phyloP scores from a whole-genome alignment of 2,797 vertebrate species.

The Scolopax rusticola region DNA sequence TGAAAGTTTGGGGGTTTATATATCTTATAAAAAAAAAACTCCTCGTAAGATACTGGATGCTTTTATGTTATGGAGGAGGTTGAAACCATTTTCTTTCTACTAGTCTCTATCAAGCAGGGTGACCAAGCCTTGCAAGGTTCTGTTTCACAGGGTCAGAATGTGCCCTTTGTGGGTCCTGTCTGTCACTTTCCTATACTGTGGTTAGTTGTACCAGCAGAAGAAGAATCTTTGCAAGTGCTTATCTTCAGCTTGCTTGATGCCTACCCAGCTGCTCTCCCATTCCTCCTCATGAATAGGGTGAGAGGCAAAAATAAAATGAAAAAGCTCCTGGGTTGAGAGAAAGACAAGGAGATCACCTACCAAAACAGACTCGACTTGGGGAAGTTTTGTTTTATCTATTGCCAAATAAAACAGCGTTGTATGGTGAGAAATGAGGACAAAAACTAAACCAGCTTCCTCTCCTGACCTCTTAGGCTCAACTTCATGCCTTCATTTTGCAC shows the following conservation, averaged over 20 bases:
- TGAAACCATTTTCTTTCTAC: not conserved
- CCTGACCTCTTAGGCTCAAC: not conserved
- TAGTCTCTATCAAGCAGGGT: not conserved
- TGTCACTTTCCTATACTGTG: not conserved
- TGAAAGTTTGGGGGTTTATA: not conserved
- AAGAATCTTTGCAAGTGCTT: not conserved
- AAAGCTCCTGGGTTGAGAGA: not conserved
- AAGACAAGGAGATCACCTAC: not conserved
- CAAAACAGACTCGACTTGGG: not conserved
- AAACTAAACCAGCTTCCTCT: not conserved
- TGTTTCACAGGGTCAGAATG: not conserved
- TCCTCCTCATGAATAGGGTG: not conserved
- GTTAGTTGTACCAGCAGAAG: not conserved
- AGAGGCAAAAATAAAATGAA: not conserved
- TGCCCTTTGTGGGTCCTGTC: not conserved
- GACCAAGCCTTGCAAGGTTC: not conserved
- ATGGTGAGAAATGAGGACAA: not conserved
- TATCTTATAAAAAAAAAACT: not conserved
- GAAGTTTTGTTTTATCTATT: not conserved
- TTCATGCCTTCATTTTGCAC: not conserved
- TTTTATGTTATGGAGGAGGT: not conserved
- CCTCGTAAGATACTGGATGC: not conserved
- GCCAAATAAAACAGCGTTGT: not conserved
- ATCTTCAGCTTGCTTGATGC: not conserved
- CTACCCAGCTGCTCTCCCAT: not conserved